Evolutionary conservation across 2,113 vertebrate species (phyloP).

Genomic region (Bubalus kerabau): DNA sequence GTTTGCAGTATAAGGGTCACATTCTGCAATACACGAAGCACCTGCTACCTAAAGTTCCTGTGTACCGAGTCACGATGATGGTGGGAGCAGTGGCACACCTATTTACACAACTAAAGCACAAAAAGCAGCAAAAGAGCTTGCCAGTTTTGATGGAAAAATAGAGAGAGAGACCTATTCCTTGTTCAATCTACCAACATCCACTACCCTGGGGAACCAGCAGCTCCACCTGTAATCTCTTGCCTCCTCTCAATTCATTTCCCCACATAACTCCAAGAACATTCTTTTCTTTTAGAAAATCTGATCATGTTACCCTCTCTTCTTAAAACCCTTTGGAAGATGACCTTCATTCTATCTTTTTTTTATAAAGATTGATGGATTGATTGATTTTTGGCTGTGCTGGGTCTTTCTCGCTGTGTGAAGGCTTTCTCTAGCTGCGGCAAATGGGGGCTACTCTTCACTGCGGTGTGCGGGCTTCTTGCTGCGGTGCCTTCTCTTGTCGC

Average conservation of each 20-base stretch:
- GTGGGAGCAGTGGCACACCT: background rate
- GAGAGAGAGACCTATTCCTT: background rate
- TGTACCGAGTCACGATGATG: background rate
- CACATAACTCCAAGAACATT: background rate
- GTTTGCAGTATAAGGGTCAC: background rate
- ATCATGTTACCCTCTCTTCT: background rate
- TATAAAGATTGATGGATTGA: background rate
- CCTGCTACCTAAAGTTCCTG: background rate
- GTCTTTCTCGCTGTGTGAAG: background rate
- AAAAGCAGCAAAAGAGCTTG: background rate
- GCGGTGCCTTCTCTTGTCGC: accelerated
- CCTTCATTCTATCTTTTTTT: background rate
- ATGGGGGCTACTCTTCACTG: background rate
- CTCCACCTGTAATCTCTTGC: no score
- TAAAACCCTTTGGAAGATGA: background rate
- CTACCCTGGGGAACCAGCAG: no score
- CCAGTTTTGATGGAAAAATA: background rate
- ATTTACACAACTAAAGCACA: background rate
- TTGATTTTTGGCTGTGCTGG: background rate
- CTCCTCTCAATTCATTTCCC: background rate
- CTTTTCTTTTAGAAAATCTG: background rate
- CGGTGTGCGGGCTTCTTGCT: accelerated
- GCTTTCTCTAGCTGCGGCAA: background rate
- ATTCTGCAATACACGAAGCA: background rate
- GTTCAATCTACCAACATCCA: background rate